Evolutionary conservation across 2,888 invertebrate species (phyloP), one percentile per base, ranked within the genome.

Genomic region (Caenorhabditis wallacei): DNA sequence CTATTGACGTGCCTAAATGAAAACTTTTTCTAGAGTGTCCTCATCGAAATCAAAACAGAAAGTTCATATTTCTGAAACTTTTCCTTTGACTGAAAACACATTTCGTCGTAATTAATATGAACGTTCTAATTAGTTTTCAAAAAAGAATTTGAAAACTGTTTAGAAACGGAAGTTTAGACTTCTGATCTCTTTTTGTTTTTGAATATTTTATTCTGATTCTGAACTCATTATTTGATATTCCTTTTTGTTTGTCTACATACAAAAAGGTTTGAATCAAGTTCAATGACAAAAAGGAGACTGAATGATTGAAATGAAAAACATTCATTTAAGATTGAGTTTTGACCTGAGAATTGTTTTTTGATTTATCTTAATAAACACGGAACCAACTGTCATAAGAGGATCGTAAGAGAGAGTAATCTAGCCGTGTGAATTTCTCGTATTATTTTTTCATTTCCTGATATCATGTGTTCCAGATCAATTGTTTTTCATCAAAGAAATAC

Each of bases 351-450:
- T 8, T 30, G 30, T 30, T 30, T 30, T 30, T 30, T 30, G 4
- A 30, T 30, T 5, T 10, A 5, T 24, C 20, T 61, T 26, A 8
- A 18, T 18, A n/a, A 26, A 61, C 61, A 43, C 61, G 61, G 61
- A 61, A 61, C 61, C 43, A 43, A 43, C 10, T 61, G 16, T 43
- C 10, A 61, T 61, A 61, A 61, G 61, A 61, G 61, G 61, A 61
- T 61, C 43, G 40, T 37, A 35, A 35, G 11, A 40, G 40, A 22
- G 10, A 22, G 4, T 56, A 35, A 8, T 22, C 40, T 40, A n/a
- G 63, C 8, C 26, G 63, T 63, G 63, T n/a, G 63, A 63, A 35
- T n/a, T 51, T 64, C 30, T 63, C 48, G 51, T 51, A 64, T 64
- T 48, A 48, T 30, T 51, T 64, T 22, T 51, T 63, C 18, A 37